Percentiles rank a stretch among this genome's conserved stretches.
Evolutionary conservation across 2,113 vertebrate genomes (phyloP).

Genomic region (Chaenogobius annularis): DNA sequence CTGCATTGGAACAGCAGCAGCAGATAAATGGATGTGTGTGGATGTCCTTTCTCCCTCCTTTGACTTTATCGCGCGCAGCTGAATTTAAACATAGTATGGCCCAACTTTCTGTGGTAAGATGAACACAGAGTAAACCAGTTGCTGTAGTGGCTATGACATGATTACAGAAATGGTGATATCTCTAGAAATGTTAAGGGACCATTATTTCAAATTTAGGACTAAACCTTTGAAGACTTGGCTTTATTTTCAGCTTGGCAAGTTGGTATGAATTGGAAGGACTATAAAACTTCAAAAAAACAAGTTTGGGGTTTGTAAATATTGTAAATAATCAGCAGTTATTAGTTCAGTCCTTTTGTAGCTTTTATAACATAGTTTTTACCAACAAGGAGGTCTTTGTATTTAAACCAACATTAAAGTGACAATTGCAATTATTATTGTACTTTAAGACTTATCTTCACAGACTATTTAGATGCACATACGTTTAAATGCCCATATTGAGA

Average conservation of each 20-base stretch:
- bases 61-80: background rate
- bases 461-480: no score
- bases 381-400: no score
- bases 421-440: no score
- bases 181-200: background rate
- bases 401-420: no score
- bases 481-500: no score
- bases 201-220: background rate
- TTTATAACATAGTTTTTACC: no score
- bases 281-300: background rate
- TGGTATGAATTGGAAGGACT: background rate
- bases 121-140: background rate
- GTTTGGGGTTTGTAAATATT: background rate
- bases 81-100: background rate
- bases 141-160: background rate
- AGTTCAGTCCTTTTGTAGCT: no score
- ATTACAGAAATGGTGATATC: background rate
- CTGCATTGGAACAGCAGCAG: background rate
- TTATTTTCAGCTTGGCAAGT: background rate
- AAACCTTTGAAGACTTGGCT: background rate
- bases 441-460: no score
- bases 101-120: background rate
- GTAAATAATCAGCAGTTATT: background rate
- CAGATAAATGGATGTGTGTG: slow-evolving; percentile 19
- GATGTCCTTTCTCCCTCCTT: background rate